Evolutionary conservation across 2,113 vertebrate species (phyloP).

Genomic region (Plectropomus leopardus): DNA sequence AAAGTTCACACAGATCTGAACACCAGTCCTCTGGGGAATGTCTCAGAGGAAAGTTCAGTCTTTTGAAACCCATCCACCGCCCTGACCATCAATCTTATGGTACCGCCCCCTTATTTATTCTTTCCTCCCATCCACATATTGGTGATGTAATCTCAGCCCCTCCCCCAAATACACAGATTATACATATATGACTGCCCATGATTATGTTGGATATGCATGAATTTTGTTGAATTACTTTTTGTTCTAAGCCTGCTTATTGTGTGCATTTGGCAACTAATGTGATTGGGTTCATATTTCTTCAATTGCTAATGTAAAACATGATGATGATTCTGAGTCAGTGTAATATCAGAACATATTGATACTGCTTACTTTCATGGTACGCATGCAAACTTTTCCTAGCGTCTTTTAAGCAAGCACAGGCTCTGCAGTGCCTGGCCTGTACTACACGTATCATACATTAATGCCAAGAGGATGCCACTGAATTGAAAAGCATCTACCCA

Average conservation of each 20-base stretch:
- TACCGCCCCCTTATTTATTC: too few species aligned
- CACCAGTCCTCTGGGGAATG: too few species aligned
- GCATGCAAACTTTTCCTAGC: neutral
- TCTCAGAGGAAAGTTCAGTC: too few species aligned
- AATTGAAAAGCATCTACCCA: neutral
- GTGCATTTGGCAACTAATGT: conserved; percentile 15
- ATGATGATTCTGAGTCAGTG: conserved; percentile 15
- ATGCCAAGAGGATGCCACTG: neutral
- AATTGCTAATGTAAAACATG: conserved; percentile 13
- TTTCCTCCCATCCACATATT: too few species aligned
- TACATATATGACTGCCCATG: too few species aligned
- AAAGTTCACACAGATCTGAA: too few species aligned
- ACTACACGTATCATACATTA: neutral
- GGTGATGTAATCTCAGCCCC: too few species aligned
- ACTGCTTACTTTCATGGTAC: neutral
- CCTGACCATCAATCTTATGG: too few species aligned
- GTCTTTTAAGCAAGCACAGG: neutral
- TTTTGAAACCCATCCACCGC: too few species aligned
- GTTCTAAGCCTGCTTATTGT: conserved; percentile 16
- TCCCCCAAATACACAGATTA: too few species aligned
- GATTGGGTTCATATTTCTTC: conserved; percentile 19
- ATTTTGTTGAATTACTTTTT: too few species aligned
- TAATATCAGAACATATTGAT: conserved; percentile 21
- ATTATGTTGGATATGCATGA: too few species aligned
- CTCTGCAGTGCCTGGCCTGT: neutral